Evolutionary conservation across 2,113 vertebrate genomes (phyloP).

Genomic region (Prochilodus magdalenae): DNA sequence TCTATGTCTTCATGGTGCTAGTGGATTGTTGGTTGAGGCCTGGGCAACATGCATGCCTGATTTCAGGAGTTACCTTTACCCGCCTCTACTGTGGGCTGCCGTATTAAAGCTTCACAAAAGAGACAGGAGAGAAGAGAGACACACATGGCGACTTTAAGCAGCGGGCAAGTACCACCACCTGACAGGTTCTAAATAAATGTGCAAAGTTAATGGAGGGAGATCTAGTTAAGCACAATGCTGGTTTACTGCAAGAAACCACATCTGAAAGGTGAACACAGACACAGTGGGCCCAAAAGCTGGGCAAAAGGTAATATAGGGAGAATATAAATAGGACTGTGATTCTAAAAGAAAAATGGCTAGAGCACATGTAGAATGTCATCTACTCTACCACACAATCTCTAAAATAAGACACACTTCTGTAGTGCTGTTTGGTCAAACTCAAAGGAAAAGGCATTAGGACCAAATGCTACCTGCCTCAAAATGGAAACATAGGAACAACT

Average conservation of each 20-base stretch:
- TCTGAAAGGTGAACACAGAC: neutral
- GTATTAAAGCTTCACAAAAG: slow-evolving; percentile 84
- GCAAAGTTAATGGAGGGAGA: neutral
- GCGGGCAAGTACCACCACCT: neutral
- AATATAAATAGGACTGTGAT: neutral
- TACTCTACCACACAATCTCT: no score
- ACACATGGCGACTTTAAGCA: slow-evolving; percentile 58
- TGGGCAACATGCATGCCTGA: slow-evolving; percentile 69
- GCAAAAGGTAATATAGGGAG: neutral
- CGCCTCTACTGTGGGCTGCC: slow-evolving; percentile 83
- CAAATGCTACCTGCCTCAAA: neutral
- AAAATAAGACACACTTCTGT: no score
- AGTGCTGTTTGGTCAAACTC: no score
- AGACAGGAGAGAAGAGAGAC: slow-evolving; percentile 79
- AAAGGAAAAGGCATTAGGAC: no score
- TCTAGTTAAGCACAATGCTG: neutral
- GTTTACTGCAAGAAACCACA: neutral
- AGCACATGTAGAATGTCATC: no score
- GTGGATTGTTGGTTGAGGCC: slow-evolving; percentile 12
- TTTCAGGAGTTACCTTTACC: slow-evolving; percentile 89
- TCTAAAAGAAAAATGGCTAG: neutral
- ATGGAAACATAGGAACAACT: neutral
- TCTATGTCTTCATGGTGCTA: neutral
- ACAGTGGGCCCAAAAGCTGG: neutral
- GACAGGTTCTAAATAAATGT: neutral